Percentiles rank a stretch among this genome's conserved stretches.
These are phyloP conservation scores for Bombus waltoni DNA, from an alignment of 1,140 invertebrate species.

Conservation along the genomic window DNA sequence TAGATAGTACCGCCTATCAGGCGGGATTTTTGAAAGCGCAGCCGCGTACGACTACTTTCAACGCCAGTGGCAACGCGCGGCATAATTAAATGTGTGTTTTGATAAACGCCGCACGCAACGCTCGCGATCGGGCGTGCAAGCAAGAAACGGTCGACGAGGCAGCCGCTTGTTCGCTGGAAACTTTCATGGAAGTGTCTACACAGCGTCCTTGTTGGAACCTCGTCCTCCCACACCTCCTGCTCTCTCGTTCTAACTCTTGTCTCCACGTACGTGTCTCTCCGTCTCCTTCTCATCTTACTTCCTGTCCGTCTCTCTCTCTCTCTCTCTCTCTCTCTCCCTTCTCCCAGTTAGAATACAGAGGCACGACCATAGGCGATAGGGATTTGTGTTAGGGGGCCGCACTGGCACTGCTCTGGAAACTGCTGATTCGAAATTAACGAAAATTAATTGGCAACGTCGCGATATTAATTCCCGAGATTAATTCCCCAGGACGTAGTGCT, in stretches of 20 bases:
- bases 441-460: conserved; percentile 81
- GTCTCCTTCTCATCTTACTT: conserved; percentile 12
- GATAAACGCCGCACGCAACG: conserved; percentile 41
- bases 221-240: background rate
- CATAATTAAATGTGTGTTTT: conserved; percentile 49
- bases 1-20: too few species aligned
- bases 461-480: conserved; percentile 80
- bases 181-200: conserved; percentile 72
- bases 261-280: conserved; percentile 44
- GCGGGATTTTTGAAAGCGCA: conserved; percentile 21
- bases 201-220: conserved; percentile 51
- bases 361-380: conserved; percentile 56
- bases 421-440: conserved; percentile 81
- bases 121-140: conserved; percentile 16
- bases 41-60: background rate
- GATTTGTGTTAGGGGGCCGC: conserved; percentile 70
- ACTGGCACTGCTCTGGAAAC: conserved; percentile 73
- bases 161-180: conserved; percentile 57
- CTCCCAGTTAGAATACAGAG: background rate
- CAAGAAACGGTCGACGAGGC: conserved; percentile 59
- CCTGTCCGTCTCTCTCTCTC: conserved; percentile 12
- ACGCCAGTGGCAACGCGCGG: conserved; percentile 18
- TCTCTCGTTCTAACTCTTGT: background rate
- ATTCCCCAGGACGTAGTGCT: conserved; percentile 75
- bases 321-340: conserved; percentile 20